phyloP scores from a whole-genome alignment of 92 coral and sea anemone species.

The Virgularia gustaviana region DNA sequence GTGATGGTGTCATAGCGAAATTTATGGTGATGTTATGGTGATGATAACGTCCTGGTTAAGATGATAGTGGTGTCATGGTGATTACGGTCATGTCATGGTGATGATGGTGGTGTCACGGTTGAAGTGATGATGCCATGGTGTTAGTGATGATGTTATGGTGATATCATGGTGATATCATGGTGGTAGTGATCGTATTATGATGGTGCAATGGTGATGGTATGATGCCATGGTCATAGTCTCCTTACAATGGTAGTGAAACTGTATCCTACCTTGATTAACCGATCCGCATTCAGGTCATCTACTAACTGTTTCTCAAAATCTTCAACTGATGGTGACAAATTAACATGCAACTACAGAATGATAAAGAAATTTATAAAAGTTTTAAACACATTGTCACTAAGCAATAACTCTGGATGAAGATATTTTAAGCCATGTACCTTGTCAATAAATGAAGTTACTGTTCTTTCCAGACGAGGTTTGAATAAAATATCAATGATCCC shows the following conservation, averaged over 20 bases:
- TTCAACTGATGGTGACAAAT: slow-evolving; percentile 71
- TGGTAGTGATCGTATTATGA: too few species aligned
- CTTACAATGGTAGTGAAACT: too few species aligned
- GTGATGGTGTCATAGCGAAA: too few species aligned
- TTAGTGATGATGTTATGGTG: too few species aligned
- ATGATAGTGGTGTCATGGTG: too few species aligned
- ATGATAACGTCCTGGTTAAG: too few species aligned
- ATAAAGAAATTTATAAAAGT: not conserved
- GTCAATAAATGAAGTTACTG: slow-evolving; percentile 75
- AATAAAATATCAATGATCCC: slow-evolving; percentile 76
- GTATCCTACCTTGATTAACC: slow-evolving; percentile 63
- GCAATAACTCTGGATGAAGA: not conserved
- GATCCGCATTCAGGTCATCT: slow-evolving; percentile 71
- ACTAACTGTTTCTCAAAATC: slow-evolving; percentile 83
- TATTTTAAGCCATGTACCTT: slow-evolving; percentile 53
- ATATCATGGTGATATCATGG: too few species aligned
- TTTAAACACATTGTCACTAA: not conserved
- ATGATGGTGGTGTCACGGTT: too few species aligned
- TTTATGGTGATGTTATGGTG: too few species aligned
- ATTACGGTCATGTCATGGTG: too few species aligned
- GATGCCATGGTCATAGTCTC: too few species aligned
- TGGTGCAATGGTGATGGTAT: too few species aligned
- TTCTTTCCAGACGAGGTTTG: slow-evolving; percentile 80
- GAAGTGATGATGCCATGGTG: not conserved
- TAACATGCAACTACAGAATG: slow-evolving; percentile 61